phyloP scores from a whole-genome alignment of 2,888 invertebrate genomes.

The Scaptomyza parva region DNA sequence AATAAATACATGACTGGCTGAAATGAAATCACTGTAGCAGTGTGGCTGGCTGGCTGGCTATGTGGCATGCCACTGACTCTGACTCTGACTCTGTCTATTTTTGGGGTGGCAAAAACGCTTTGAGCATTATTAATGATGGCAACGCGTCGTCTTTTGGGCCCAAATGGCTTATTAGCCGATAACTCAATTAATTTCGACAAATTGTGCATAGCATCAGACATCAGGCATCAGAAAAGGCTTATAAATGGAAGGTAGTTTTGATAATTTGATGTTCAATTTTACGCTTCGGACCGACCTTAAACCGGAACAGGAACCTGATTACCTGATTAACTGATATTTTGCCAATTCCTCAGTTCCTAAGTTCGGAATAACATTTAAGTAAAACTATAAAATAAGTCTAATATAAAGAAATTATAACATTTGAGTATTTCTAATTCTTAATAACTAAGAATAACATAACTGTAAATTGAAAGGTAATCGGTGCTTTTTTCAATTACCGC shows the following conservation, averaged over 20 bases:
- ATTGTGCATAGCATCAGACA: constrained; percentile 58
- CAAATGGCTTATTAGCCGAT: constrained; percentile 68
- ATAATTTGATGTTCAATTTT: constrained; percentile 4
- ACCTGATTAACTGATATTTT: background rate
- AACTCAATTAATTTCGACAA: constrained; percentile 77
- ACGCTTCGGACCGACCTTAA: background rate
- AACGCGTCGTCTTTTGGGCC: constrained; percentile 49
- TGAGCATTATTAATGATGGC: constrained; percentile 79
- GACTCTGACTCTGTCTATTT: constrained; percentile 47
- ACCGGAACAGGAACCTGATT: constrained; percentile 17
- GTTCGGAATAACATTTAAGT: no score
- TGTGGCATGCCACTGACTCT: no score
- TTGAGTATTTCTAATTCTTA: no score
- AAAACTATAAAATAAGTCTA: no score
- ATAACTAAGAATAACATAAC: no score
- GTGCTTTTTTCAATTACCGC: background rate
- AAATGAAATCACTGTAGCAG: background rate
- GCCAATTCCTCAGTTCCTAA: background rate
- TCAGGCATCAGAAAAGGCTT: constrained; percentile 38
- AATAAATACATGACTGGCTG: constrained; percentile 4
- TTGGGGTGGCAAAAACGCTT: constrained; percentile 60
- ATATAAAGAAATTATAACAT: no score
- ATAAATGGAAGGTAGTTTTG: constrained; percentile 16
- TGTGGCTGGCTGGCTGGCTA: constrained; percentile 1
- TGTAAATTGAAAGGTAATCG: no score